Conservation (phyloP, 1,140 invertebrate species). For the Apis dorsata region DNA sequence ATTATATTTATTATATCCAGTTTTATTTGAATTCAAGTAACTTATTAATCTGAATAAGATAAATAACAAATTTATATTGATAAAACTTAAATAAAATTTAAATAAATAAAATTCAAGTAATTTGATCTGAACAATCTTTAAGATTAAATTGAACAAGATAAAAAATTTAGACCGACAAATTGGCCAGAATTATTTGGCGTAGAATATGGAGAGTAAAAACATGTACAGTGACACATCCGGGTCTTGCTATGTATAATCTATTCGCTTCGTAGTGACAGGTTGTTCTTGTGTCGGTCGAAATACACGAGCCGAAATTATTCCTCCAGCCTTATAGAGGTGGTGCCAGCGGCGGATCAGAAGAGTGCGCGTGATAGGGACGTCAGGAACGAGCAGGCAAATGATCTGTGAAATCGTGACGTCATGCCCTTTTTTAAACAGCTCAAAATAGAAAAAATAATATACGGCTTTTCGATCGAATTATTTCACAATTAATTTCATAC, state of each 20-base stretch:
- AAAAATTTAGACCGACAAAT: conserved; percentile 1
- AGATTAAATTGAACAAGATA: neutral
- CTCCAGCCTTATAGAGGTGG: neutral
- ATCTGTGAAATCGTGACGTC: conserved; percentile 26
- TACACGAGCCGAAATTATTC: conserved; percentile 33
- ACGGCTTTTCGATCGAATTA: neutral
- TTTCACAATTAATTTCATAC: neutral
- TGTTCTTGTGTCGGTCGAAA: conserved; percentile 17
- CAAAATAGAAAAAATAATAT: neutral
- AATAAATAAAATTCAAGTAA: no score
- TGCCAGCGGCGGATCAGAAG: neutral
- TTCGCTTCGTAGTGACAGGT: neutral
- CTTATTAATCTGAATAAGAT: no score
- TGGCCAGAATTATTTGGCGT: neutral
- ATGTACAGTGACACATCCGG: conserved; percentile 12
- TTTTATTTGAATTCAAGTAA: no score
- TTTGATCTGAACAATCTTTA: no score
- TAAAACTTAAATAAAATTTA: no score
- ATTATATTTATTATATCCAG: no score
- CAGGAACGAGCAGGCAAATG: conserved; percentile 3
- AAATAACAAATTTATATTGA: no score
- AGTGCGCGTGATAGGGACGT: conserved; percentile 4
- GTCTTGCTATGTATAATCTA: conserved; percentile 23
- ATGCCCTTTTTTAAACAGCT: neutral
- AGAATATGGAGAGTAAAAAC: neutral